Conservation (phyloP, 2,797 vertebrate genomes). For the Pangasius macronema region DNA sequence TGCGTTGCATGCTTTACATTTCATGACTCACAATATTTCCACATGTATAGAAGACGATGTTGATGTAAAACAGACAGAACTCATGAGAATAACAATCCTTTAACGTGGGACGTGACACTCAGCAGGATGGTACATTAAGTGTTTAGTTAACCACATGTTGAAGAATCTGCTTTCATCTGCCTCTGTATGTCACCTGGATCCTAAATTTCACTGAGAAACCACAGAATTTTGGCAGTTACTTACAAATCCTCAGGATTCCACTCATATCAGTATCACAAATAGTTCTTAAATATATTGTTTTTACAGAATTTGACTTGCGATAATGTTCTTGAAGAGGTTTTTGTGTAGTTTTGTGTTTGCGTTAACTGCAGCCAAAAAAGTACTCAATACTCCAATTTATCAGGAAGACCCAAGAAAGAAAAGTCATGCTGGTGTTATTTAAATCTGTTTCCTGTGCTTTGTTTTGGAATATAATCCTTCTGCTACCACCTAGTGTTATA, state of each 20-base stretch:
- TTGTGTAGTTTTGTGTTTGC: background rate
- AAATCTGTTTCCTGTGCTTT: background rate
- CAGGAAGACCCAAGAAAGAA: background rate
- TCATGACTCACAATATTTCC: background rate
- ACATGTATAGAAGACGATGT: background rate
- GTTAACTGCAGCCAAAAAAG: background rate
- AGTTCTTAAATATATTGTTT: background rate
- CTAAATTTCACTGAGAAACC: background rate
- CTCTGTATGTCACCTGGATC: background rate
- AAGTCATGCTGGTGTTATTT: background rate
- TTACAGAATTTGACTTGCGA: background rate
- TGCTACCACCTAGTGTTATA: slow-evolving; percentile 20
- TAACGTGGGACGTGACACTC: too few relatives aligned
- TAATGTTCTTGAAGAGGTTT: background rate
- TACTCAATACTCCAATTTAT: background rate
- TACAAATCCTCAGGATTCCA: background rate
- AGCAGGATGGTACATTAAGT: background rate
- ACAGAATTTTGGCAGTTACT: background rate
- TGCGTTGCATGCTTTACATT: background rate
- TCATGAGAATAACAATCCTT: background rate
- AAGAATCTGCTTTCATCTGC: background rate
- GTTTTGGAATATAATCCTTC: background rate
- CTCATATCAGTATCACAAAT: background rate
- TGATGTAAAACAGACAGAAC: slow-evolving; percentile 1
- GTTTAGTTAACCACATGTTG: background rate